phyloP scores from a whole-genome alignment of 2,888 invertebrate species.

The Ptychoptera albimana region DNA sequence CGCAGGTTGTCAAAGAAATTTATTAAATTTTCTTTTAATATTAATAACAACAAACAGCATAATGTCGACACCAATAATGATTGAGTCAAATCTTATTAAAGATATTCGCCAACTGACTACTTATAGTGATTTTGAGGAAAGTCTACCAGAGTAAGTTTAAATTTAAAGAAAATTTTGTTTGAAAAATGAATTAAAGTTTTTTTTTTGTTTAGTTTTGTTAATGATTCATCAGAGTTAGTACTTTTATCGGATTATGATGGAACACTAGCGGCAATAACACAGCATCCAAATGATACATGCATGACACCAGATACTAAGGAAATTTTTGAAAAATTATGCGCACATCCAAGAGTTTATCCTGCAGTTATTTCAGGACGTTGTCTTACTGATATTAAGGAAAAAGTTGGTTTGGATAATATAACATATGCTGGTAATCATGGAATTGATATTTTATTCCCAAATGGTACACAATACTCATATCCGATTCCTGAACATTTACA shows the following conservation, averaged over 20 bases:
- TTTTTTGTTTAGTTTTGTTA: constrained; percentile 26
- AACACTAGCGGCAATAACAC: constrained; percentile 53
- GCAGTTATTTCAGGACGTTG: constrained; percentile 56
- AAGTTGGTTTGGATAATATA: constrained; percentile 37
- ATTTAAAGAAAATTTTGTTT: not conserved
- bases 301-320: constrained; percentile 49
- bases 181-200: not conserved
- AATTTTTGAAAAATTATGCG: constrained; percentile 43
- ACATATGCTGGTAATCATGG: constrained; percentile 65
- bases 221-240: constrained; percentile 44
- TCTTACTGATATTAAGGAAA: constrained; percentile 48
- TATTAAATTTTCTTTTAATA: too few relatives aligned
- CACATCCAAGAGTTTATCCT: constrained; percentile 50
- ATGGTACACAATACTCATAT: constrained; percentile 54
- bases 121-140: constrained; percentile 21
- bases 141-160: constrained; percentile 22
- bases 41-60: too few relatives aligned
- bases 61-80: too few relatives aligned
- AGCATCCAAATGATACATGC: constrained; percentile 51
- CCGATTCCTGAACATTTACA: constrained; percentile 50
- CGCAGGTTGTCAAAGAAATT: too few relatives aligned
- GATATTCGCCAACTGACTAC: too few relatives aligned
- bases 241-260: constrained; percentile 59
- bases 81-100: too few relatives aligned
- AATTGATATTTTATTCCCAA: constrained; percentile 54